A percentile compares a stretch with the other conserved stretches of the same genome.
Evolutionary conservation across 2,113 vertebrate genomes (phyloP).

Genomic region (Tiliqua scincoides): DNA sequence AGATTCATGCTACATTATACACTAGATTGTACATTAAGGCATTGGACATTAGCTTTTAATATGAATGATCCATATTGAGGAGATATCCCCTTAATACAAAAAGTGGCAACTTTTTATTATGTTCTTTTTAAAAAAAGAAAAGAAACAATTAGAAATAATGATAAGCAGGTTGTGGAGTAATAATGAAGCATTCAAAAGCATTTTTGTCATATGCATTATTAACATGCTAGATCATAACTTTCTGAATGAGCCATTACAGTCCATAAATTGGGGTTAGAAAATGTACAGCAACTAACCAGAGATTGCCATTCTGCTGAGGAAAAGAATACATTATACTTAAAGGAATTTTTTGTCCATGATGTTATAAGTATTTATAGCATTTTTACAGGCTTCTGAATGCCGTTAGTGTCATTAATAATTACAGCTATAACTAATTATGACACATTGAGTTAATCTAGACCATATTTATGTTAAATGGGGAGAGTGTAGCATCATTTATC

Average conservation of each 20-base stretch:
- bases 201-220: slow-evolving; percentile 5
- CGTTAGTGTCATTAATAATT: slow-evolving; percentile 2
- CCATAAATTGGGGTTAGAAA: not conserved
- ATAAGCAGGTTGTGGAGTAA: not conserved
- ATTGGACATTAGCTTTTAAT: not conserved
- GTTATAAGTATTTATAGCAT: not conserved
- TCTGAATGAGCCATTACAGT: not conserved
- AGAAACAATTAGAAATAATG: not conserved
- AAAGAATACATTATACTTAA: not conserved
- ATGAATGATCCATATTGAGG: not conserved
- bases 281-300: not conserved
- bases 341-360: not conserved
- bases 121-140: not conserved
- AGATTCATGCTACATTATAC: not conserved
- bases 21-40: not conserved
- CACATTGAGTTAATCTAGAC: not conserved
- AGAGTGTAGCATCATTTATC: not conserved
- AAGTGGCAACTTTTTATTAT: not conserved
- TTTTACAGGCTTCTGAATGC: not conserved
- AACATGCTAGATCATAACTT: not conserved
- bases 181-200: slow-evolving; percentile 11
- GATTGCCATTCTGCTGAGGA: not conserved
- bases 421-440: not conserved
- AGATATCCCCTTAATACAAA: not conserved
- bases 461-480: slow-evolving; percentile 20